A percentile compares a stretch with the other conserved stretches of the same genome.
Conservation (phyloP, 2,797 vertebrate species). For the Hirundo rustica region DNA sequence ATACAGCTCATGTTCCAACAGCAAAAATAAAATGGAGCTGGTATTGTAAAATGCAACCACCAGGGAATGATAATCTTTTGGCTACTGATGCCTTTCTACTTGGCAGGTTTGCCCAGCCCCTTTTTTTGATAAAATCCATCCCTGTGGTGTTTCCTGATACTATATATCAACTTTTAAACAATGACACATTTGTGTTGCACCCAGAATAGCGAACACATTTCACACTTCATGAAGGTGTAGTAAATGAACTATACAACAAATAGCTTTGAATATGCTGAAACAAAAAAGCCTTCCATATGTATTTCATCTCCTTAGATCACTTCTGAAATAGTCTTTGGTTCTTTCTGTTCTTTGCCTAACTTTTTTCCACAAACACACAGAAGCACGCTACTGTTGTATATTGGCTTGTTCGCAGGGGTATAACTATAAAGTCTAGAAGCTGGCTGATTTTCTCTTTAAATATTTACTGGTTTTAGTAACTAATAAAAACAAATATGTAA, state of each 20-base stretch:
- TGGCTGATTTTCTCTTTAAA: background rate
- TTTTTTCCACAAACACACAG: background rate
- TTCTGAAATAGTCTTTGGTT: background rate
- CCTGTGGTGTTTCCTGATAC: background rate
- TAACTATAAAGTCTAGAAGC: background rate
- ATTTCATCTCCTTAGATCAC: background rate
- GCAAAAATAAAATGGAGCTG: background rate
- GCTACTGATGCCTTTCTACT: background rate
- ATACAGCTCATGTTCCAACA: background rate
- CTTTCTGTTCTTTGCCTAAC: background rate
- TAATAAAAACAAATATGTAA: background rate
- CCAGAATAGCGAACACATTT: background rate
- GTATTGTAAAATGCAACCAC: background rate
- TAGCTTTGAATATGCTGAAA: background rate
- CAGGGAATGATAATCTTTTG: conserved; percentile 14
- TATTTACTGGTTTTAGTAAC: background rate
- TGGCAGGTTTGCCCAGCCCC: background rate
- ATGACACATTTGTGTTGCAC: background rate
- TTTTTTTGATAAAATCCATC: conserved; percentile 15
- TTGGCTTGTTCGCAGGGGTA: background rate
- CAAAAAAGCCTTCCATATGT: accelerated
- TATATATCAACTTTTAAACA: background rate
- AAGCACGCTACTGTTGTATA: background rate
- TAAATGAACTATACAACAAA: background rate
- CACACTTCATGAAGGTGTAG: background rate